Conservation (phyloP, 2,888 invertebrate species). For the Meteorus colon region DNA sequence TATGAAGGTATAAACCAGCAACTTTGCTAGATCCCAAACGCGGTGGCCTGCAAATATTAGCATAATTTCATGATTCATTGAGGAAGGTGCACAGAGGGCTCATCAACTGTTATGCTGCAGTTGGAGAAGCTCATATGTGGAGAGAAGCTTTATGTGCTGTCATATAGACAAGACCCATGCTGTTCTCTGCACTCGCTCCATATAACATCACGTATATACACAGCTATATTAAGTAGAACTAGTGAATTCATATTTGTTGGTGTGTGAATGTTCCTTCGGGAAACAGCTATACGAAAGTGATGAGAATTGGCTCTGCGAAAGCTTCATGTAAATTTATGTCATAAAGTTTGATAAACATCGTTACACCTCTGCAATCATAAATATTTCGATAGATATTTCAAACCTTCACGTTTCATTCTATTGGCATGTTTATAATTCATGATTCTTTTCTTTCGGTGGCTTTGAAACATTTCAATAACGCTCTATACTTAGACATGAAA, state of each 20-base stretch:
- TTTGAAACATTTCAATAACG: no score
- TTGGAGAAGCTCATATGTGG: conserved; percentile 17
- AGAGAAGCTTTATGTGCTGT: neutral
- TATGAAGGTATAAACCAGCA: neutral
- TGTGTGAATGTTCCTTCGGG: neutral
- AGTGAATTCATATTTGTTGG: neutral
- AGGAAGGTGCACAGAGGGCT: conserved; percentile 22
- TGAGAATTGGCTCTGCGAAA: neutral
- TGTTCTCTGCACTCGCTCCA: neutral
- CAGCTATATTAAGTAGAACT: neutral
- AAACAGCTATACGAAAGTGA: neutral
- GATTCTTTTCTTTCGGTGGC: no score
- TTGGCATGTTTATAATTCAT: no score
- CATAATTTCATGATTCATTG: conserved; percentile 41
- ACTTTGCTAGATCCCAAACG: neutral
- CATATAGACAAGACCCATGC: conserved; percentile 1
- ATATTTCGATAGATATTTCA: neutral
- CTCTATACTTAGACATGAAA: no score
- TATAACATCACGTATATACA: neutral
- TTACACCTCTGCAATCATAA: neutral
- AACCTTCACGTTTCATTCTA: no score
- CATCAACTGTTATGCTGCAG: conserved; percentile 31
- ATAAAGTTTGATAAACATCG: conserved; percentile 12
- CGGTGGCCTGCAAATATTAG: conserved; percentile 6
- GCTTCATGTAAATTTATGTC: conserved; percentile 11